These are phyloP conservation scores for Apotomis capreana DNA, from an alignment of 2,888 invertebrate species.

Conservation along the genomic window DNA sequence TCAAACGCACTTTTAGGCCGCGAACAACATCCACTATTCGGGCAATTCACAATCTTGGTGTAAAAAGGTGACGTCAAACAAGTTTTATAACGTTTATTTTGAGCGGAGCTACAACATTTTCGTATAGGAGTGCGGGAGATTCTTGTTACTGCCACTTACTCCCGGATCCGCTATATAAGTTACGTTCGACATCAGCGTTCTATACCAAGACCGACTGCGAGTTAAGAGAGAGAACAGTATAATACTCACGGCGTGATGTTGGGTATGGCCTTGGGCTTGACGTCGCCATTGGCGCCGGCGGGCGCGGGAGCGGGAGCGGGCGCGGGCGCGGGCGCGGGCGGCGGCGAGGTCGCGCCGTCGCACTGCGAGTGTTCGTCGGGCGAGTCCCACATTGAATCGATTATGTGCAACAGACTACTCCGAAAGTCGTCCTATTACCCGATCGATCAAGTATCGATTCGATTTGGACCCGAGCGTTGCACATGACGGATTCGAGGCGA, in stretches of 20 bases:
- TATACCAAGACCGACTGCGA: background rate
- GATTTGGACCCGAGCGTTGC: conserved; percentile 74
- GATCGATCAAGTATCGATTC: conserved; percentile 62
- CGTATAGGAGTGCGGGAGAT: too few species aligned
- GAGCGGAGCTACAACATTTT: too few species aligned
- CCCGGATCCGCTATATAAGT: background rate
- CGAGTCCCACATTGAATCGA: conserved; percentile 85
- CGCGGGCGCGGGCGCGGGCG: conserved; percentile 66
- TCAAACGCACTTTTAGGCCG: too few species aligned
- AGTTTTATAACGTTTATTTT: too few species aligned
- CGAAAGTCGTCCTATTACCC: conserved; percentile 82
- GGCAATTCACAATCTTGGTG: too few species aligned
- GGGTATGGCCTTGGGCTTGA: conserved; percentile 77
- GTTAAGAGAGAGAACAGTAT: background rate
- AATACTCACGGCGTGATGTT: conserved; percentile 86
- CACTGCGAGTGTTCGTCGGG: conserved; percentile 83
- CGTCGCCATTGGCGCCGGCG: conserved; percentile 65
- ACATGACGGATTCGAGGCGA: conserved; percentile 85
- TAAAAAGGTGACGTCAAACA: too few species aligned
- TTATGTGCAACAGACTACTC: conserved; percentile 85
- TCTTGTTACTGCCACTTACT: too few species aligned
- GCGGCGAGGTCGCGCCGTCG: conserved; percentile 71
- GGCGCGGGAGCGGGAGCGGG: conserved; percentile 63
- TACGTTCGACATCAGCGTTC: background rate
- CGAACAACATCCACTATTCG: too few species aligned